Evolutionary conservation across 64 coral and sea anemone species (phyloP).

Genomic region (Montipora efflorescens): DNA sequence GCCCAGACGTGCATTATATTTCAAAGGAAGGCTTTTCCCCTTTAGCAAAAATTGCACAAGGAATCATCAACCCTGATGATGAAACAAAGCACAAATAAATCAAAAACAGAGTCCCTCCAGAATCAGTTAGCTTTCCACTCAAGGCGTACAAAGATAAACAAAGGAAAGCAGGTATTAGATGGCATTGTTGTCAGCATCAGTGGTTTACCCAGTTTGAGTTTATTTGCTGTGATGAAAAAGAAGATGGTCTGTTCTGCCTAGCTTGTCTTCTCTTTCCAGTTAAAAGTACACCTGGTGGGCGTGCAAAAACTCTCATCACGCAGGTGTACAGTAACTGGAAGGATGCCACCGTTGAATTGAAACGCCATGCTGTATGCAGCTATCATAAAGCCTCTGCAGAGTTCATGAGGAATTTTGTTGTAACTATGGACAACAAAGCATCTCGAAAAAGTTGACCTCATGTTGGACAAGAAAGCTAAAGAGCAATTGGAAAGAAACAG

Average conservation of each 20-base stretch:
- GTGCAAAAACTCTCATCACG: conserved; percentile 50
- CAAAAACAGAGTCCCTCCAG: conserved; percentile 59
- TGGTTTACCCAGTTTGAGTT: too few relatives aligned
- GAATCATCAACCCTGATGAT: too few relatives aligned
- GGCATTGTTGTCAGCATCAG: too few relatives aligned
- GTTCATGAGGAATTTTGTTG: conserved; percentile 65
- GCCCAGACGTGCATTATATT: too few relatives aligned
- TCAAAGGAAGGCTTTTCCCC: too few relatives aligned
- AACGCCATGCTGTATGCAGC: conserved; percentile 40
- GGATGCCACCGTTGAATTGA: conserved; percentile 54
- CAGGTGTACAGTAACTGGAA: conserved; percentile 64
- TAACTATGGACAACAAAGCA: conserved; percentile 54
- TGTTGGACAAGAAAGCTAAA: conserved; percentile 38
- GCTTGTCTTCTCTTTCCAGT: not conserved
- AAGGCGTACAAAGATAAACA: too few relatives aligned
- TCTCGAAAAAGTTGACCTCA: conserved; percentile 35
- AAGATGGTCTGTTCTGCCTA: too few relatives aligned
- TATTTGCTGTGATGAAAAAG: too few relatives aligned
- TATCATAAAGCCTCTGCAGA: conserved; percentile 71
- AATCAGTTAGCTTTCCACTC: conserved; percentile 55
- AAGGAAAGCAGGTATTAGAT: too few relatives aligned
- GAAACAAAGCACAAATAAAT: conserved; percentile 18
- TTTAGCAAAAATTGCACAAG: too few relatives aligned
- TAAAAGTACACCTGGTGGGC: conserved; percentile 56
- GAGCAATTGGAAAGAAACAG: conserved; percentile 58